Percentiles rank a stretch among this genome's conserved stretches.
phyloP scores from a whole-genome alignment of 2,888 invertebrate species.

The Deilephila elpenor region DNA sequence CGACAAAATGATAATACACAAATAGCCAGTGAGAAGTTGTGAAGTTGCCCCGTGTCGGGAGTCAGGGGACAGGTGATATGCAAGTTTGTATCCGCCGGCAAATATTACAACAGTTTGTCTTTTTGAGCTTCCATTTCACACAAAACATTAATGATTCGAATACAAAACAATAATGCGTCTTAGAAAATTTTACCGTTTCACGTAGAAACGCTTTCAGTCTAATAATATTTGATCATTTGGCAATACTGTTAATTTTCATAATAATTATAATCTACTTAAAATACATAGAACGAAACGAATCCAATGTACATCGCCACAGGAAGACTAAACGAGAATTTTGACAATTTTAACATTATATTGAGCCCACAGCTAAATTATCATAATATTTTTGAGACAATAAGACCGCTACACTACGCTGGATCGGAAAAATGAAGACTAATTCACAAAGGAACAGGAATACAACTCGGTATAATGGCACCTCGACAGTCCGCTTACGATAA shows the following conservation, averaged over 20 bases:
- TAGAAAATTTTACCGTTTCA: constrained; percentile 34
- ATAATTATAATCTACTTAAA: constrained; percentile 61
- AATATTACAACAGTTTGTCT: constrained; percentile 51
- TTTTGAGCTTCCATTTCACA: constrained; percentile 58
- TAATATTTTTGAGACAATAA: constrained; percentile 29
- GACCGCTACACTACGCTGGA: constrained; percentile 46
- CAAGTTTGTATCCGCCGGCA: constrained; percentile 63
- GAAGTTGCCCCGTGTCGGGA: neutral
- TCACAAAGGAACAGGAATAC: constrained; percentile 65
- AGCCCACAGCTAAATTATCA: constrained; percentile 57
- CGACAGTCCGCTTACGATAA: constrained; percentile 76
- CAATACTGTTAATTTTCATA: constrained; percentile 75
- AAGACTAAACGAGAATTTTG: constrained; percentile 76
- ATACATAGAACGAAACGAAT: constrained; percentile 64
- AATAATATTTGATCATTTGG: constrained; percentile 83
- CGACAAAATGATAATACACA: constrained; percentile 57
- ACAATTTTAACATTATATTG: constrained; percentile 58
- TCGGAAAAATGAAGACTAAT: constrained; percentile 57
- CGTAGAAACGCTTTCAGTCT: constrained; percentile 76
- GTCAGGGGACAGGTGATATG: constrained; percentile 65
- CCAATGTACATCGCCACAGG: constrained; percentile 69
- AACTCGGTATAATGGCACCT: constrained; percentile 82
- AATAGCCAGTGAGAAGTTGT: constrained; percentile 30
- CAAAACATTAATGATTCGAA: constrained; percentile 45
- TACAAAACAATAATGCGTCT: constrained; percentile 44